These are phyloP conservation scores for Rhea americana DNA, from an alignment of 2,113 vertebrate species.

Conservation along the genomic window DNA sequence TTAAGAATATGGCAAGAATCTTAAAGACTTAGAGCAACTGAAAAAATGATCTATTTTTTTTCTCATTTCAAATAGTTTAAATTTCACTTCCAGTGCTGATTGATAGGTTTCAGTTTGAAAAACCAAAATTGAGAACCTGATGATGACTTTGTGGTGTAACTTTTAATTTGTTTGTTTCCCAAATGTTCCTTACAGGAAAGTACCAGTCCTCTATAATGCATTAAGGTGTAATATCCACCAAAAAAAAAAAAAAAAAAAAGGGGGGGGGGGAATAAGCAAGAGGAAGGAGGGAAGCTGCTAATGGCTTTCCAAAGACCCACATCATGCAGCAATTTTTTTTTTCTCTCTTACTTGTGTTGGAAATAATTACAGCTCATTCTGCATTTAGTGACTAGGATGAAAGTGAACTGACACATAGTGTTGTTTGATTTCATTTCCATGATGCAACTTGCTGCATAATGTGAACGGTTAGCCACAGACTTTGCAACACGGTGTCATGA, in stretches of 20 bases:
- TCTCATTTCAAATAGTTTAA: background rate
- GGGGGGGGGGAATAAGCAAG: no score
- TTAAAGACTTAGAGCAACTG: background rate
- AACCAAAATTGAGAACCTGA: background rate
- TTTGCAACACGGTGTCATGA: conserved; percentile 23
- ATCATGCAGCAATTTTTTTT: background rate
- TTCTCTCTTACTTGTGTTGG: background rate
- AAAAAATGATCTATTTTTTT: background rate
- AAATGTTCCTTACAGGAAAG: background rate
- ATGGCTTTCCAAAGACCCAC: background rate
- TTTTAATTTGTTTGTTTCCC: background rate
- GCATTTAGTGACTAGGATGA: conserved; percentile 32
- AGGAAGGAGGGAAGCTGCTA: background rate
- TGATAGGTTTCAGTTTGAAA: background rate
- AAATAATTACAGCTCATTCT: conserved; percentile 31
- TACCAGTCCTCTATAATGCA: accelerated
- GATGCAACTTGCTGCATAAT: background rate
- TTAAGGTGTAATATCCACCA: accelerated
- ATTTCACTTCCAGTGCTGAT: background rate
- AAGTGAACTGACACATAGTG: conserved; percentile 32
- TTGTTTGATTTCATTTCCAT: background rate
- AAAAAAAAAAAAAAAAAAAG: background rate
- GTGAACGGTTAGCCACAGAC: background rate
- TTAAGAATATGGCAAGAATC: background rate
- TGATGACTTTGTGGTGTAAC: background rate